These are phyloP conservation scores for Aricia artaxerxes DNA, from an alignment of 2,888 invertebrate species.

Conservation along the genomic window DNA sequence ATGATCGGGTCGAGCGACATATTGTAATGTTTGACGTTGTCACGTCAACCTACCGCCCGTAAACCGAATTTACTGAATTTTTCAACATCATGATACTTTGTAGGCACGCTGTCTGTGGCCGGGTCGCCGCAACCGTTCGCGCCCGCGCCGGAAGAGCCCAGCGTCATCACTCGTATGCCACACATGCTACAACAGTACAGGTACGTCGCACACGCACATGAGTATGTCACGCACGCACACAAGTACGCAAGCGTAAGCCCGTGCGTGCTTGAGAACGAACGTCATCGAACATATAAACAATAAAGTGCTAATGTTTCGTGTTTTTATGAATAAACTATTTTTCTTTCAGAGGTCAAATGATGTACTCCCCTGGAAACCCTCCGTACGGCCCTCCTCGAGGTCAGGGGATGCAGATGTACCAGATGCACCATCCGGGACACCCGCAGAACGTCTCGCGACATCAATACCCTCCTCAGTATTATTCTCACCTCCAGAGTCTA, in stretches of 20 bases:
- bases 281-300: not conserved
- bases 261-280: not conserved
- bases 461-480: constrained; percentile 61
- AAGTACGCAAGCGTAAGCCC: not conserved
- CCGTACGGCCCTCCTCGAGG: constrained; percentile 59
- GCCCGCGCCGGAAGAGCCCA: constrained; percentile 72
- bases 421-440: constrained; percentile 40
- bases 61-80: not conserved
- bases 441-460: constrained; percentile 40
- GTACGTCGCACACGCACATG: constrained; percentile 44
- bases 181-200: constrained; percentile 76
- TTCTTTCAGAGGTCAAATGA: constrained; percentile 63
- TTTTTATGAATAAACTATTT: not conserved
- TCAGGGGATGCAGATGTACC: constrained; percentile 52
- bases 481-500: constrained; percentile 48
- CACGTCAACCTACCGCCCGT: no score
- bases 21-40: no score
- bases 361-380: constrained; percentile 58
- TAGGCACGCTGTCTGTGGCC: constrained; percentile 75
- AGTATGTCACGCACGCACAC: not conserved
- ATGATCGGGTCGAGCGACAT: no score
- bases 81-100: not conserved
- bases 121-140: constrained; percentile 77
- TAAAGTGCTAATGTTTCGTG: not conserved
- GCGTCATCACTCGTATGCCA: constrained; percentile 76